Evolutionary conservation across 1,140 invertebrate species (phyloP).

Genomic region (Drosophila albomicans): DNA sequence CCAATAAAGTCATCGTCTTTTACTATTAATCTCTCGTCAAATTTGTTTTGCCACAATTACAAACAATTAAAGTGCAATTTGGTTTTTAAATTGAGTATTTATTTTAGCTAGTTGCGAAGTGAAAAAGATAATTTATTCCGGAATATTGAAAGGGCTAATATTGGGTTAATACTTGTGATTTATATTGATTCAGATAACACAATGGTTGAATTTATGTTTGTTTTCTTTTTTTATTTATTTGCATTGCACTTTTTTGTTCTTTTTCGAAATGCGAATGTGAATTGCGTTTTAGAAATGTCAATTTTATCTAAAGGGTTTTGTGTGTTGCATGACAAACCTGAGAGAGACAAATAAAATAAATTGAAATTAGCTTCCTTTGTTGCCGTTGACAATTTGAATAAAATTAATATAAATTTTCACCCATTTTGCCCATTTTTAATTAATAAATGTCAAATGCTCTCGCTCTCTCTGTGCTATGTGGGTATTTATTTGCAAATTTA

Average conservation of each 20-base stretch:
- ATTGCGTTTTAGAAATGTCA: slow-evolving; percentile 52
- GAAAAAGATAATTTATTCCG: slow-evolving; percentile 10
- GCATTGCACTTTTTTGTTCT: too few species aligned
- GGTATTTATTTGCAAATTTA: slow-evolving; percentile 77
- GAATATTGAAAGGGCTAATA: slow-evolving; percentile 16
- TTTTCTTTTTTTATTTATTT: slow-evolving; percentile 18
- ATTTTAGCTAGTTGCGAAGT: neutral
- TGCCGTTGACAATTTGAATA: slow-evolving; percentile 81
- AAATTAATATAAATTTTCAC: slow-evolving; percentile 79
- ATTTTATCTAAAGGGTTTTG: slow-evolving; percentile 56
- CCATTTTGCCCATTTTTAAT: slow-evolving; percentile 70
- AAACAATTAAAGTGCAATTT: neutral
- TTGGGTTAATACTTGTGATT: slow-evolving; percentile 42
- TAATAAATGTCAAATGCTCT: slow-evolving; percentile 77
- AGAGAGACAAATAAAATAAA: slow-evolving; percentile 70
- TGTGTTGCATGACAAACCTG: slow-evolving; percentile 53
- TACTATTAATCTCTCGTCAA: neutral
- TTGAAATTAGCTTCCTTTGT: slow-evolving; percentile 82
- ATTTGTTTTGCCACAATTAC: neutral
- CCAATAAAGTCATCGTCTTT: neutral
- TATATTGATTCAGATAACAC: slow-evolving; percentile 41
- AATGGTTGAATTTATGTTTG: slow-evolving; percentile 32
- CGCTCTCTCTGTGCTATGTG: slow-evolving; percentile 39
- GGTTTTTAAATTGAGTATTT: slow-evolving; percentile 10
- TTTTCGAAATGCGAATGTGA: too few species aligned